Evolutionary conservation across 2,113 vertebrate species (phyloP), one percentile per base, ranked within the genome.

Genomic region (Rhombomys opimus): DNA sequence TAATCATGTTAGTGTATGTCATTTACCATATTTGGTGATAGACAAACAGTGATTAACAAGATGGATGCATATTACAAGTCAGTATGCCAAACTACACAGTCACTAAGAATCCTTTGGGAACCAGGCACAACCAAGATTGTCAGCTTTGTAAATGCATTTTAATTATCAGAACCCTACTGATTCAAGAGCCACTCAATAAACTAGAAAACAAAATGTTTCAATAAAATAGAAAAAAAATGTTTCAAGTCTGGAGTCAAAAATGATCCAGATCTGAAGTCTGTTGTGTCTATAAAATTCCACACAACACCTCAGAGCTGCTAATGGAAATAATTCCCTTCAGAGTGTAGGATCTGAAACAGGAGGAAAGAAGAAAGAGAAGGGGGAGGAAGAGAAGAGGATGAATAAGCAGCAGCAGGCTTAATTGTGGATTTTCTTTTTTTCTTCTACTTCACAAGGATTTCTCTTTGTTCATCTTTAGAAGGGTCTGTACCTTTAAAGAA

Each of bases 291-390:
- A 68, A 57, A 38, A 86, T 35, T 89, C 41, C 11, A 20, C 57
- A 87, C 3, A 10, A 38, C 12, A 93, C 82, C 35, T 57, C 52
- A 23, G 11, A 23, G 38, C 80, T 82, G 23, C 15, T 91, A 94
- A 84, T 91, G 46, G 35, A 91, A 95, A 96, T 75, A 91, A 91
- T 78, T 68, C 17, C 75, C 30, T 95, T 87, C n/a, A 77, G 89
- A 46, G 38, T 84, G 57, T 13, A 50, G 38, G 75, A 5, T n/a
- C 50, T 92, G 70, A 59, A 93, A 76, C 68, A 68, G 77, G 41
- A 86, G 35, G 27, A 67, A 65, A 67, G 61, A 27, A 50, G 30
- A 57, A 14, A 15, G 13, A 30, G 14, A 30, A 50, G 41, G 27
- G 22, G 27, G 84, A 22, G 30, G 25, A 13, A 41, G 9, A 63